Evolutionary conservation across 2,888 invertebrate species (phyloP), one percentile per base, ranked within the genome.

Genomic region (Mimachlamys varia): DNA sequence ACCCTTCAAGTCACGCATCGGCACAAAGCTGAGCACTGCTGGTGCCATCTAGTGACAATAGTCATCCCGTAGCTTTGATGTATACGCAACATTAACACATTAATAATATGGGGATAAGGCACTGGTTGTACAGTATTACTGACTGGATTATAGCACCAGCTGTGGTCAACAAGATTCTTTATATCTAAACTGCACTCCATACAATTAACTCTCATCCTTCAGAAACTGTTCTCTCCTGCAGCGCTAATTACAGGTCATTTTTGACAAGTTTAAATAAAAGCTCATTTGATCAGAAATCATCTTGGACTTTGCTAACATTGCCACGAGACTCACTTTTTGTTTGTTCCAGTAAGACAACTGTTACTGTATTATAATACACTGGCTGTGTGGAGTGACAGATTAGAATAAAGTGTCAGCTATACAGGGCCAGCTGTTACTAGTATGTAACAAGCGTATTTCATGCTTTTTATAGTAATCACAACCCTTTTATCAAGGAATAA

Each of bases 401-500:
- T 76, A 5, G 76, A 0, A 12, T 76, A 10, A 53, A 53, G 53
- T 10, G 27, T 76, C 76, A 5, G 76, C 27, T 7, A 33, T 27
- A 22, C 1, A 76, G 1, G 33, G 33, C 33, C 76, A 76, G 76
- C 76, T 76, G 76, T 76, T 76, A 27, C 76, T 0, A 33, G 76
- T 76, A 76, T 33, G 76, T 76, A 33, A 76, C 27, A 76, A 76
- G 5, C 76, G 33, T 76, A 22, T 76, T 76, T 76, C 76, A 76
- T 76, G 76, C 76, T 13, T 76, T 76, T 76, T 76, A 76, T 33
- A 33, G 76, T 22, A 27, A 5, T 76, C 33, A 76, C 76, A 27
- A 76, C 76, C 76, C 76, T 76, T 76, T 76, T 33, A 76, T 33
- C 76, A 76, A 12, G 76, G 76, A 33, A 76, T 76, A 76, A 76